phyloP scores from a whole-genome alignment of 2,888 invertebrate genomes.

The Andrena hattorfiana region DNA sequence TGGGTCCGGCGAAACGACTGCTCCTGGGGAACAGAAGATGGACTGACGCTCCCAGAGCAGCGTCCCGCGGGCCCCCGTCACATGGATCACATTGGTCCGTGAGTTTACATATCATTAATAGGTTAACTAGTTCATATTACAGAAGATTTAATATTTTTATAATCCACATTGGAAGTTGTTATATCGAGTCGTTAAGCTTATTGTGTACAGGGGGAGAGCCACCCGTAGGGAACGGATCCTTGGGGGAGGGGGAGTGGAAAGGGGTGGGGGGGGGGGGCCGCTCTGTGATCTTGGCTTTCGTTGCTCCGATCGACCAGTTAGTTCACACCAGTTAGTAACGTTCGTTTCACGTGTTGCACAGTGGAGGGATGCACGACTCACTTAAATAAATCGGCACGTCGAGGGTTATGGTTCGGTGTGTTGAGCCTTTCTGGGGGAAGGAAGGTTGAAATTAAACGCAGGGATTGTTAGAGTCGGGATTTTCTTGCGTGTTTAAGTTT shows the following conservation, averaged over 20 bases:
- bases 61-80: constrained; percentile 77
- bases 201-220: constrained; percentile 62
- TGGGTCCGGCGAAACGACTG: constrained; percentile 36
- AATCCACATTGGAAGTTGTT: constrained; percentile 88
- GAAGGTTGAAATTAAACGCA: background rate
- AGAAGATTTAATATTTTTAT: constrained; percentile 86
- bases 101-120: constrained; percentile 83
- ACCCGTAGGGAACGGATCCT: constrained; percentile 12
- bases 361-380: constrained; percentile 22
- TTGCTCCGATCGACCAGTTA: constrained; percentile 21
- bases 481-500: background rate
- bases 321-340: constrained; percentile 7
- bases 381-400: background rate
- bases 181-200: constrained; percentile 82
- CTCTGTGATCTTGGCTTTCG: constrained; percentile 49
- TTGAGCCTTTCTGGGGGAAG: background rate
- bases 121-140: constrained; percentile 74
- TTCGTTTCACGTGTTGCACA: background rate
- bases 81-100: constrained; percentile 87
- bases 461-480: background rate
- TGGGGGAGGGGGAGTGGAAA: background rate
- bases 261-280: background rate
- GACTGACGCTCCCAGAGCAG: background rate
- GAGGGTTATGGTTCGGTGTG: background rate
- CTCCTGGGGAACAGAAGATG: background rate